phyloP scores from a whole-genome alignment of 2,888 invertebrate species.

The Nasonovia ribisnigri region DNA sequence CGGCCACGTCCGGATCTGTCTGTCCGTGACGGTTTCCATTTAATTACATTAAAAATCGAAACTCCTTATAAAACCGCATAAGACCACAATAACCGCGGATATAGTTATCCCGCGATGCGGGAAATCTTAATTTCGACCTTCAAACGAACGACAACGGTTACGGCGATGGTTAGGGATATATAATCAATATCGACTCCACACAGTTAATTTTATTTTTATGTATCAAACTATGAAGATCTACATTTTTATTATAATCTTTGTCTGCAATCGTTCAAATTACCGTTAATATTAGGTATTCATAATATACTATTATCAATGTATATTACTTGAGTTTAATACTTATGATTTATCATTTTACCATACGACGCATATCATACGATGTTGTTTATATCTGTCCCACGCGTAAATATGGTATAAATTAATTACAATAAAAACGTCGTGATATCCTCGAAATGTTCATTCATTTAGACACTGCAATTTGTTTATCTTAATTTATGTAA shows the following conservation, averaged over 20 bases:
- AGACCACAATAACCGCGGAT: neutral
- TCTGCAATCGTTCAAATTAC: neutral
- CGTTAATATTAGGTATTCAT: neutral
- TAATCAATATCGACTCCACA: neutral
- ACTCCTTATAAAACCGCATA: conserved; percentile 28
- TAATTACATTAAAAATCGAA: conserved; percentile 48
- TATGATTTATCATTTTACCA: conserved; percentile 26
- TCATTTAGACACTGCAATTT: neutral
- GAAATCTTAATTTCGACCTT: conserved; percentile 4
- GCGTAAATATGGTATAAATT: conserved; percentile 22
- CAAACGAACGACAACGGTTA: neutral
- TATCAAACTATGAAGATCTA: neutral
- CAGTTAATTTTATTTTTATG: neutral
- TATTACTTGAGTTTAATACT: neutral
- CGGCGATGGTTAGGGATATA: neutral
- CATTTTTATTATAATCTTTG: neutral
- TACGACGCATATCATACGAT: neutral
- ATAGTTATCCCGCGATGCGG: neutral
- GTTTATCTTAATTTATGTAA: conserved; percentile 58
- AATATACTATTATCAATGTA: neutral
- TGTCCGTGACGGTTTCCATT: conserved; percentile 37
- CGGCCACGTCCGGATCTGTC: neutral
- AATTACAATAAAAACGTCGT: conserved; percentile 48
- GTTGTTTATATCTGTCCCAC: conserved; percentile 13
- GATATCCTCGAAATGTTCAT: conserved; percentile 36